Conservation (phyloP, 2,797 vertebrate genomes). For the Etheostoma perlongum region DNA sequence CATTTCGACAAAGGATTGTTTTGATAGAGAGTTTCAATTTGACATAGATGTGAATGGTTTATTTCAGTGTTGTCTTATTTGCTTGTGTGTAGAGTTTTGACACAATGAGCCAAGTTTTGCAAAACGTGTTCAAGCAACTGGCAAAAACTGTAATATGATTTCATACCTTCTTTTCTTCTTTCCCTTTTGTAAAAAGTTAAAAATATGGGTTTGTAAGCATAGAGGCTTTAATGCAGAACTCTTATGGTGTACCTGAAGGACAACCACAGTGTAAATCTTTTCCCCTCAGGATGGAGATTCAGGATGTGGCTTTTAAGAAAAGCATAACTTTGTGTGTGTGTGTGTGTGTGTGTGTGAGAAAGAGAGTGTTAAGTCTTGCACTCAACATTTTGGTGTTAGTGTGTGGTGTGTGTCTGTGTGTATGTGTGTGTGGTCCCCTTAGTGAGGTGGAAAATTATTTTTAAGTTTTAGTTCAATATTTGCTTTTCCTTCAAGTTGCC, state of each 20-base stretch:
- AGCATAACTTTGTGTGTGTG: conserved; percentile 55
- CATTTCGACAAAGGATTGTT: too few species aligned
- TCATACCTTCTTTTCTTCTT: conserved; percentile 49
- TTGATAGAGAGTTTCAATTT: too few species aligned
- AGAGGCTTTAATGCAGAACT: conserved; percentile 60
- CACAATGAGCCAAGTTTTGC: too few species aligned
- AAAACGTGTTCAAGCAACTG: too few species aligned
- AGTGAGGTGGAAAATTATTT: conserved; percentile 78
- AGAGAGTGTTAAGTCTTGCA: conserved; percentile 18
- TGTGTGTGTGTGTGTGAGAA: conserved; percentile 18
- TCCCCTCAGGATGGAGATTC: conserved; percentile 74
- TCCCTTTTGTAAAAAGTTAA: conserved; percentile 53
- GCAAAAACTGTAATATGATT: conserved; percentile 22
- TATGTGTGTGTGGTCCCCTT: conserved; percentile 81
- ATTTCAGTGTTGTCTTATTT: too few species aligned
- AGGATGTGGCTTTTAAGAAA: conserved; percentile 81
- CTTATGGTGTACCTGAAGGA: conserved; percentile 80
- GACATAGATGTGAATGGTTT: too few species aligned
- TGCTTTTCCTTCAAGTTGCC: conserved; percentile 77
- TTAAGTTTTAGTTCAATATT: conserved; percentile 82
- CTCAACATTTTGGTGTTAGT: conserved; percentile 58
- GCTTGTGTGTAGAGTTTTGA: too few species aligned
- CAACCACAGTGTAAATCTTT: conserved; percentile 81
- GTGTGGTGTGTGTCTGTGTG: conserved; percentile 48
- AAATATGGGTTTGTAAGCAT: conserved; percentile 55